Evolutionary conservation across 1,140 invertebrate species (phyloP).

Genomic region (Chlorops oryzae): DNA sequence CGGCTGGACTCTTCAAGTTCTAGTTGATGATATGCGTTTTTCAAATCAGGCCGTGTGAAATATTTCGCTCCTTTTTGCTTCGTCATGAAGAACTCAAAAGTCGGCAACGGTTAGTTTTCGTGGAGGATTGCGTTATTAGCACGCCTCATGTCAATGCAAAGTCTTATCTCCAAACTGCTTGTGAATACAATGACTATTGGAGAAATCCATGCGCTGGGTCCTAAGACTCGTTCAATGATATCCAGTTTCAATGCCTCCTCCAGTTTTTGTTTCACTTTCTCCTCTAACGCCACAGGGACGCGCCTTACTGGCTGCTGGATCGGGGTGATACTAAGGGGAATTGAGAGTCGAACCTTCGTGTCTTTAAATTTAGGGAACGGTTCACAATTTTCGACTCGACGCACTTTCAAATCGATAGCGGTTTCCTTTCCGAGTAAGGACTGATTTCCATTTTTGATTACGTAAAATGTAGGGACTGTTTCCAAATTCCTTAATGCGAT

Average conservation of each 20-base stretch:
- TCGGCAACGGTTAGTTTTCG: conserved; percentile 41
- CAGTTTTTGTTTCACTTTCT: background rate
- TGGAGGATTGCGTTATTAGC: conserved; percentile 41
- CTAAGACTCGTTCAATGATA: conserved; percentile 13
- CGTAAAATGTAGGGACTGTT: background rate
- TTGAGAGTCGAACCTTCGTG: conserved; percentile 1
- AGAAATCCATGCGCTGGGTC: conserved; percentile 34
- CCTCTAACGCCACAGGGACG: background rate
- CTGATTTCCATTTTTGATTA: conserved; percentile 3
- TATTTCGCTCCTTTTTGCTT: conserved; percentile 24
- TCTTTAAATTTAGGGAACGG: background rate
- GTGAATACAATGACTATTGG: conserved; percentile 38
- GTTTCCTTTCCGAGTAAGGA: background rate
- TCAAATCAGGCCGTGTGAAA: conserved; percentile 27
- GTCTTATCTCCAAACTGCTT: conserved; percentile 30
- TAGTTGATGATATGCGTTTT: no score
- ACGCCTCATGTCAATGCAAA: conserved; percentile 45
- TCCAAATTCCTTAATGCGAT: background rate
- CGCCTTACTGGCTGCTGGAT: conserved; percentile 8
- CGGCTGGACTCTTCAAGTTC: no score
- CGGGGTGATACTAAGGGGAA: background rate
- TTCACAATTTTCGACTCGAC: background rate
- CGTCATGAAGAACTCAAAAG: conserved; percentile 33
- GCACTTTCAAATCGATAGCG: background rate
- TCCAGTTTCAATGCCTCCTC: background rate